These are phyloP conservation scores for Parazoanthus atlanticus DNA, from an alignment of 92 coral and sea anemone genomes.

Conservation along the genomic window DNA sequence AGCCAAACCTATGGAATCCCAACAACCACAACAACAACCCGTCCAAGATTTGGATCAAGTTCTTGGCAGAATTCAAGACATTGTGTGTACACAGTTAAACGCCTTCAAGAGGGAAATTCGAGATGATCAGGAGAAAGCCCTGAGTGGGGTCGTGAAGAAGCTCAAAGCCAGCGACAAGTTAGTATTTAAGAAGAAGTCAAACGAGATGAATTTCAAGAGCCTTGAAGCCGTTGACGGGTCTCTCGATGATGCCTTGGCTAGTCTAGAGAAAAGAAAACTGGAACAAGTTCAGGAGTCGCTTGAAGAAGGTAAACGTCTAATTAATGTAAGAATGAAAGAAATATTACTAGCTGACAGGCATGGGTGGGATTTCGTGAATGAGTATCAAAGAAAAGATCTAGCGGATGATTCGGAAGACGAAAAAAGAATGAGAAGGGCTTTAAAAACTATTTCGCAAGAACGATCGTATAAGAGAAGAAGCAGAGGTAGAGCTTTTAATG, in stretches of 20 bases:
- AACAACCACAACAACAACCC: too few species aligned
- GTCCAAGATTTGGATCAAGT: too few species aligned
- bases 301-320: not conserved
- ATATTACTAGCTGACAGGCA: not conserved
- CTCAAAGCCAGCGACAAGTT: too few species aligned
- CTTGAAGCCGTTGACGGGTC: not conserved
- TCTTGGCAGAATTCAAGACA: too few species aligned
- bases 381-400: too few species aligned
- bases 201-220: constrained; percentile 10
- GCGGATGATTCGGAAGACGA: too few species aligned
- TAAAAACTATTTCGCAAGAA: too few species aligned
- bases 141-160: not conserved
- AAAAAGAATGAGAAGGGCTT: too few species aligned
- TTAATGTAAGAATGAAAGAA: not conserved
- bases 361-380: not conserved
- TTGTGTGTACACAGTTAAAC: too few species aligned
- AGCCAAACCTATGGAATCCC: too few species aligned
- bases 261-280: not conserved
- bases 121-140: not conserved
- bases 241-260: constrained; percentile 11
- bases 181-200: constrained; percentile 7
- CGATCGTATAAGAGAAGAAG: too few species aligned
- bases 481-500: too few species aligned
- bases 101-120: constrained; percentile 10
- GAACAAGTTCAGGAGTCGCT: not conserved